A percentile compares a stretch with the other conserved stretches of the same genome.
Evolutionary conservation across 2,113 vertebrate genomes (phyloP).

Genomic region (Rana temporaria): DNA sequence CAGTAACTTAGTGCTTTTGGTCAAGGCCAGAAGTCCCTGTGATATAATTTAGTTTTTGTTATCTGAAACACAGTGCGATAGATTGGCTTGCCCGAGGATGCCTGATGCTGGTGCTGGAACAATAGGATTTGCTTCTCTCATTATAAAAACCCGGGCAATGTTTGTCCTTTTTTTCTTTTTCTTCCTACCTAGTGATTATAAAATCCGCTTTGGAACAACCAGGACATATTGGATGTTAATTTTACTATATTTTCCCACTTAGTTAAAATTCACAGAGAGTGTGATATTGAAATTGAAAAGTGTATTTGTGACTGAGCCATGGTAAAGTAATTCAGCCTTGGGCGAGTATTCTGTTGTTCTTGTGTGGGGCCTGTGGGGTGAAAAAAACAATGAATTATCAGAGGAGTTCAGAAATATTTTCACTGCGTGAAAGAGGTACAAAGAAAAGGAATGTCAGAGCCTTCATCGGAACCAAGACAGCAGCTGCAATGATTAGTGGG

Average conservation of each 20-base stretch:
- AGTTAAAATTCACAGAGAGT: constrained; percentile 34
- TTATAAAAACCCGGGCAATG: constrained; percentile 32
- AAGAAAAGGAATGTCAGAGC: neutral
- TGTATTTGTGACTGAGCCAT: constrained; percentile 19
- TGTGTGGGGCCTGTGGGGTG: neutral
- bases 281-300: constrained; percentile 27
- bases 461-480: neutral
- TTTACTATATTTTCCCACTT: constrained; percentile 4
- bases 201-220: neutral
- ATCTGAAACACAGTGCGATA: constrained; percentile 47
- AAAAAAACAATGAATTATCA: constrained; percentile 26
- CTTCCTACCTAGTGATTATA: constrained; percentile 27
- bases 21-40: constrained; percentile 5
- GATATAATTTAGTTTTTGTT: constrained; percentile 48
- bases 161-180: constrained; percentile 9
- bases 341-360: constrained; percentile 31
- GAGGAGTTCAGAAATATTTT: neutral
- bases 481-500: neutral
- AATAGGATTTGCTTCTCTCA: constrained; percentile 43
- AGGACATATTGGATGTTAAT: neutral
- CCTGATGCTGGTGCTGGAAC: constrained; percentile 37
- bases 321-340: constrained; percentile 13
- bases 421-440: constrained; percentile 6
- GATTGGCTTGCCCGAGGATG: constrained; percentile 44
- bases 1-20: neutral